phyloP scores from a whole-genome alignment of 2,888 invertebrate species.

The Liopterus haemorrhoidalis region DNA sequence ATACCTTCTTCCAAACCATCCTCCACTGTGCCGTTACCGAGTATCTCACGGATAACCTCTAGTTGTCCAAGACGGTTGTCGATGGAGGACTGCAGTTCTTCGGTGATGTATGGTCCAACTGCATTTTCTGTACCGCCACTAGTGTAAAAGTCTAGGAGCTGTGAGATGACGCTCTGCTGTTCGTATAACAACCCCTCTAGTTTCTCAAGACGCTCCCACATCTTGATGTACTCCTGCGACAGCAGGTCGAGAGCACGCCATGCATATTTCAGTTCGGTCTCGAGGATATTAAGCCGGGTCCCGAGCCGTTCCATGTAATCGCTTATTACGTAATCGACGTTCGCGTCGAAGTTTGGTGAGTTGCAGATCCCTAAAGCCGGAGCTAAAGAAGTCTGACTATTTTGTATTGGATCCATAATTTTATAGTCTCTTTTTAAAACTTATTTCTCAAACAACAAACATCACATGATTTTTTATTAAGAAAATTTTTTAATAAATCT shows the following conservation, averaged over 20 bases:
- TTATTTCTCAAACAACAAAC: too few relatives aligned
- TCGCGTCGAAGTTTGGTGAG: conserved; percentile 41
- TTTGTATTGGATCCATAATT: conserved; percentile 34
- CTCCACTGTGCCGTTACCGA: conserved; percentile 60
- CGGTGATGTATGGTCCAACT: conserved; percentile 29
- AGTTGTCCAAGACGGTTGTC: conserved; percentile 45
- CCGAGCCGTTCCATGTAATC: conserved; percentile 89
- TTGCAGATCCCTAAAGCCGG: conserved; percentile 11
- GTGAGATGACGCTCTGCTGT: conserved; percentile 85
- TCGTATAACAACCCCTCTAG: conserved; percentile 79
- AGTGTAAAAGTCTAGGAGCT: conserved; percentile 74
- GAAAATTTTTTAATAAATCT: too few relatives aligned
- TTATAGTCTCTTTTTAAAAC: too few relatives aligned
- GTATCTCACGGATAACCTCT: conserved; percentile 60
- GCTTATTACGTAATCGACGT: conserved; percentile 71
- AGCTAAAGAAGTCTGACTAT: conserved; percentile 24
- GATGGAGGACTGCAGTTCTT: conserved; percentile 34
- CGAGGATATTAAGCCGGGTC: conserved; percentile 77
- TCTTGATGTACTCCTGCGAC: conserved; percentile 86
- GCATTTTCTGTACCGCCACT: conserved; percentile 48
- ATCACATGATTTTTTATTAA: conserved; percentile 24
- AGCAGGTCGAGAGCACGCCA: conserved; percentile 87
- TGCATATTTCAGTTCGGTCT: conserved; percentile 86
- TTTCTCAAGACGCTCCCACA: conserved; percentile 89
- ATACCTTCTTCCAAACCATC: conserved; percentile 63